Conservation (phyloP, 2,113 vertebrate genomes). For the Fukomys damarensis region DNA sequence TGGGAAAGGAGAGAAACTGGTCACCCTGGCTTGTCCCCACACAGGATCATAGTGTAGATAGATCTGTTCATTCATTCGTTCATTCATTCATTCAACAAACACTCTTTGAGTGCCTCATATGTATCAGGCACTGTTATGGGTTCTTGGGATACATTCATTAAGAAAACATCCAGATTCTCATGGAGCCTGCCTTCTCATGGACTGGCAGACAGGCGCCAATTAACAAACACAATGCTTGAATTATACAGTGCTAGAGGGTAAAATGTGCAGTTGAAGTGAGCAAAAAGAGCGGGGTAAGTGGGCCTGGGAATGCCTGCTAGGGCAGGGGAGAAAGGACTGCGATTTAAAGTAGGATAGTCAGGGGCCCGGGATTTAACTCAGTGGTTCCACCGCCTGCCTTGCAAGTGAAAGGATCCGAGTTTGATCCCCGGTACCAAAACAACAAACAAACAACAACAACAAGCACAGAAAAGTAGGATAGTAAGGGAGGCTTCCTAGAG, state of each 20-base stretch:
- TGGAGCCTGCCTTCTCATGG: background rate
- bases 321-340: background rate
- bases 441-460: too few relatives aligned
- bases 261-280: background rate
- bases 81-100: background rate
- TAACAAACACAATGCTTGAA: background rate
- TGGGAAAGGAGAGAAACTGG: background rate
- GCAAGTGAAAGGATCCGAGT: too few relatives aligned
- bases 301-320: background rate
- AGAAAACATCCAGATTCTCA: background rate
- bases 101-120: fast-evolving
- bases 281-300: background rate
- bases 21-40: background rate
- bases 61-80: background rate
- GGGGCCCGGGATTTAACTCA: too few relatives aligned
- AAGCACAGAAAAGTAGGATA: background rate
- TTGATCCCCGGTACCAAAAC: too few relatives aligned
- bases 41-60: background rate
- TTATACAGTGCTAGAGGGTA: background rate
- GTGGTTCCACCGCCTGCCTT: too few relatives aligned
- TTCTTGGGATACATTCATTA: background rate
- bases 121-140: background rate
- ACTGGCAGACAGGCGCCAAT: background rate
- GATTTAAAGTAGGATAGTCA: background rate
- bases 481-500: background rate